Base-by-base conservation (phyloP, 2,113 vertebrate genomes). In the Mola mola region DNA sequence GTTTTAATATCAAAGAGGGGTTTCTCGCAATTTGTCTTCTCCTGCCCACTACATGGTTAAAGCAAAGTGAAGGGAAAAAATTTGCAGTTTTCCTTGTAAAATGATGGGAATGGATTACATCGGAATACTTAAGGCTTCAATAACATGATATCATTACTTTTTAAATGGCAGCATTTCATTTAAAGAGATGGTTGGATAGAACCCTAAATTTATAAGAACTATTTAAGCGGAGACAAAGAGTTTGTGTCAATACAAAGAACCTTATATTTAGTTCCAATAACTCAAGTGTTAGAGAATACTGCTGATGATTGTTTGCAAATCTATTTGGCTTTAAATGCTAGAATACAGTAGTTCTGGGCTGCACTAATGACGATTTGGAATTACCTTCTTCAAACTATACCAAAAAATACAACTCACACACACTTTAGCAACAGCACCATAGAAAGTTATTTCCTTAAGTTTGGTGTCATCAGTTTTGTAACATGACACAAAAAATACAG, bases 141-240 rank as follows among this genome's bases (percentile, higher is more conserved):
- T 34, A 31, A 67, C 8, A 16, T 64, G 42, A 24, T 49, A 6
- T 21, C 42, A 48, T 57, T 17, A 37, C 42, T 44, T 40, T 33
- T 29, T 48, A 59, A 56, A 71, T 79, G 28, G 51, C 20, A 28
- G 63, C n/a, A 19, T 51, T 70, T 75, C 47, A 42, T 24, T 57
- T 53, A 33, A 20, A 66, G 64, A 65, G 20, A 62, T 58, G 17
- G 61, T 63, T 62, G 38, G 36, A 22, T 6, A 13, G 11, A n/a
- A n/a, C n/a, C 8, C 10, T 12, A 33, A 10, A 10, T 11, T 11
- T 4, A 33, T 1, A 33, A 8, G 31, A 33, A 33, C n/a, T n/a
- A n/a, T n/a, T n/a, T n/a, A n/a, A n/a, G n/a, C n/a, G n/a, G n/a
- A n/a, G n/a, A n/a, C n/a, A n/a, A n/a, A n/a, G n/a, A n/a, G n/a